These are phyloP conservation scores for Geopemphigus sp. DNA, from an alignment of 1,140 invertebrate species.

Conservation along the genomic window DNA sequence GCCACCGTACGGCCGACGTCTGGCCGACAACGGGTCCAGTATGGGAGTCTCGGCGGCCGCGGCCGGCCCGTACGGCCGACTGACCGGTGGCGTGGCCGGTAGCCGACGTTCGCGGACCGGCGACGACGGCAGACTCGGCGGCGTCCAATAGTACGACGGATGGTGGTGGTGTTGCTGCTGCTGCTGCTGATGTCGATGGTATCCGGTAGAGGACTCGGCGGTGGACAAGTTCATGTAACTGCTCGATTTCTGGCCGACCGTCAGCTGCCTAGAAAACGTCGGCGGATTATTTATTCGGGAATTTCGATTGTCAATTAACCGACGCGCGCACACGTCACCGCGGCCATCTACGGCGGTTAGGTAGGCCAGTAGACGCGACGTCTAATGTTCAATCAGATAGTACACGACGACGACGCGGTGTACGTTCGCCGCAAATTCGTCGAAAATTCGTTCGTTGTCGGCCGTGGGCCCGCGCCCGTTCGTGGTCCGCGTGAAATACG, in stretches of 20 bases:
- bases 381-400: no score
- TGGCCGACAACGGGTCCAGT: slow-evolving; percentile 17
- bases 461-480: no score
- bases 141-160: slow-evolving; percentile 14
- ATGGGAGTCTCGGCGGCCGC: slow-evolving; percentile 32
- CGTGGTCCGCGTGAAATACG: no score
- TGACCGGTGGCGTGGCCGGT: neutral
- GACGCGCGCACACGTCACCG: no score
- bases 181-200: neutral
- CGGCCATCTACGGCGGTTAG: no score
- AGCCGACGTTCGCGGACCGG: slow-evolving; percentile 1
- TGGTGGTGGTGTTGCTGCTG: slow-evolving; percentile 8
- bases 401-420: no score
- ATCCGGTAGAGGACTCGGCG: no score
- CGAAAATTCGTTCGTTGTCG: no score
- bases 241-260: neutral
- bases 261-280: slow-evolving; percentile 1
- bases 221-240: slow-evolving; percentile 32
- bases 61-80: neutral
- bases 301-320: no score
- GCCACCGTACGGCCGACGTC: neutral
- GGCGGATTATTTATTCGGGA: no score
- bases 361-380: no score
- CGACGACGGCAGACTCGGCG: slow-evolving; percentile 32
- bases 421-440: no score